Evolutionary conservation across 2,113 vertebrate species (phyloP), one percentile per base, ranked within the genome.

Genomic region (Nerophis lumbriciformis): DNA sequence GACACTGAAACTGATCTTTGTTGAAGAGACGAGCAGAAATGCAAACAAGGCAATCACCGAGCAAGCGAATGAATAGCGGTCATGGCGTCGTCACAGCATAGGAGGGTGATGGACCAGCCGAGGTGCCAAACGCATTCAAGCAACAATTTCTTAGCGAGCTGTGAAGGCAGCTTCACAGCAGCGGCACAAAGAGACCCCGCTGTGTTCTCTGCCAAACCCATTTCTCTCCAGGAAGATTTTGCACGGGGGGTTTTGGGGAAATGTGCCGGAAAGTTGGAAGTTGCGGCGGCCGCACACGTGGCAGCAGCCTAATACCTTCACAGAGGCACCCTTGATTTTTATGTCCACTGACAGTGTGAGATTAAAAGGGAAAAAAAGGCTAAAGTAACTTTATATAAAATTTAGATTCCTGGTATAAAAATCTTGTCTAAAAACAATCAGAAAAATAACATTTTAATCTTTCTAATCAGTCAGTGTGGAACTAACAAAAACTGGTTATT

Each of bases 101-200:
- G 11, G 6, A 51, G 53, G 37, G 50, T 21, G 5, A 0, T 11
- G 56, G 55, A 58, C 38, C 53, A n/a, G 28, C 39, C 6, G 16
- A 4, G 35, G 6, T 50, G 35, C 35, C 49, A 58, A 42, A 9
- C 28, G 16, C 53, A 63, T 51, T 42, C 12, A 51, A 37, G 58
- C 57, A 59, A 15, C 13, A 14, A 36, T 48, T 57, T 56, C 58
- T 68, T 7, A 38, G 49, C 50, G 59, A 78, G 68, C 6, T 48
- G 21, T 37, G 50, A 65, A 48, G 44, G 57, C 44, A 65, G 68
- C 12, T 19, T 67, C 59, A 53, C 48, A 44, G 55, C 35, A 52
- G 38, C 14, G 50, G 53, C 49, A 56, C 63, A 63, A 45, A 67
- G 51, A 48, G 52, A 48, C 51, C 14, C 28, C 50, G 1, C 47